Conservation (phyloP, 64 coral and sea anemone species). For the Dendronephthya gigantea region DNA sequence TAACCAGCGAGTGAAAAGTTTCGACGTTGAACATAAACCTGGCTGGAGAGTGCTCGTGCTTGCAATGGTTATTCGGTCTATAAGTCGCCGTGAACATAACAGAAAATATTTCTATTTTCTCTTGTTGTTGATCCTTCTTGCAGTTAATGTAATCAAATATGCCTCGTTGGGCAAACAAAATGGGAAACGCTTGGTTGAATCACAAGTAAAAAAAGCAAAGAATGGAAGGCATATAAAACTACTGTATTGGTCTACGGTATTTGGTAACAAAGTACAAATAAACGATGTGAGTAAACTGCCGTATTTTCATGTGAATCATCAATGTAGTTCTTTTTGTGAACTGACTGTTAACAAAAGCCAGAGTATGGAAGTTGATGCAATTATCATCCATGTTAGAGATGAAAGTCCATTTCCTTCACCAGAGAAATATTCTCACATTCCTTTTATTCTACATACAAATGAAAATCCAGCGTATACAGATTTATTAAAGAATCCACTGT, state of each 20-base stretch:
- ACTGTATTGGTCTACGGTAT: not conserved
- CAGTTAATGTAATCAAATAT: not conserved
- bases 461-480: not conserved
- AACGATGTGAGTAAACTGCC: not conserved
- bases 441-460: not conserved
- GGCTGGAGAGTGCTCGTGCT: too few species aligned
- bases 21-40: too few species aligned
- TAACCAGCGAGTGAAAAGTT: too few species aligned
- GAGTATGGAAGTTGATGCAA: not conserved
- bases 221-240: not conserved
- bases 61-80: not conserved
- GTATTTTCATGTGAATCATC: not conserved
- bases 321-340: not conserved
- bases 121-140: not conserved
- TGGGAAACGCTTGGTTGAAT: not conserved
- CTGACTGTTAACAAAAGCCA: not conserved
- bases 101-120: not conserved
- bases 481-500: not conserved
- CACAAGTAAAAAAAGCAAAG: not conserved
- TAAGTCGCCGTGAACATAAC: not conserved
- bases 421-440: not conserved
- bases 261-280: not conserved
- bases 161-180: not conserved
- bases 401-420: not conserved
- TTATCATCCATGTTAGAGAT: not conserved